Evolutionary conservation across 2,797 vertebrate genomes (phyloP), one percentile per base, ranked within the genome.

Genomic region (Falco naumanni): DNA sequence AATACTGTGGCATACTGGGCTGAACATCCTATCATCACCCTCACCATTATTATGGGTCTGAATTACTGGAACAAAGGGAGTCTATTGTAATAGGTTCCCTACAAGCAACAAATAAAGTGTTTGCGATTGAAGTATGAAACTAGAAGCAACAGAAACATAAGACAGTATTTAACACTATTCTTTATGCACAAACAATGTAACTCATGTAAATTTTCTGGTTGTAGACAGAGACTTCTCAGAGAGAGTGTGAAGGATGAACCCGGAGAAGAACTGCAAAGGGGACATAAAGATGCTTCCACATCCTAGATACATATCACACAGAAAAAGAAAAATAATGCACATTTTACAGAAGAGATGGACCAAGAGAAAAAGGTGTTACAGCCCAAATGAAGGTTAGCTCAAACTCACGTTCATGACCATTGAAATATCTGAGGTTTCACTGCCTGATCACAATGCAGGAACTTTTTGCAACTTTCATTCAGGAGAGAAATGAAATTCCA

Each of bases 61-160:
- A 83, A 87, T 60, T 77, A 80, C 26, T 33, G 13, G 37, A 80
- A 53, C 1, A 3, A 48, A 76, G 51, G 28, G 13, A 80, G n/a
- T 26, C 60, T 29, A 81, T 24, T 75, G n/a, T 50, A 63, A 39
- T 39, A 64, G 17, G 33, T 54, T 68, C 33, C 25, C 48, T 64
- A 34, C 26, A 83, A 83, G 15, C 37, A 85, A 66, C 0, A 2
- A 79, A 79, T 3, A 34, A 71, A 87, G 22, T 0, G 0, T 50
- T 85, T 80, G 71, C 28, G 66, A 39, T 68, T 57, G 39, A 74
- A 86, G 28, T 68, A 83, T 0, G 3, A 68, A 90, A 68, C 17
- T 41, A 64, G 69, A 84, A 77, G 34, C 18, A 89, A 63, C 56
- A 61, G 34, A 82, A 83, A 63, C 11, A 6, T n/a, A 64, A 71